phyloP scores from a whole-genome alignment of 2,888 invertebrate species.

The Xestia ashworthii region DNA sequence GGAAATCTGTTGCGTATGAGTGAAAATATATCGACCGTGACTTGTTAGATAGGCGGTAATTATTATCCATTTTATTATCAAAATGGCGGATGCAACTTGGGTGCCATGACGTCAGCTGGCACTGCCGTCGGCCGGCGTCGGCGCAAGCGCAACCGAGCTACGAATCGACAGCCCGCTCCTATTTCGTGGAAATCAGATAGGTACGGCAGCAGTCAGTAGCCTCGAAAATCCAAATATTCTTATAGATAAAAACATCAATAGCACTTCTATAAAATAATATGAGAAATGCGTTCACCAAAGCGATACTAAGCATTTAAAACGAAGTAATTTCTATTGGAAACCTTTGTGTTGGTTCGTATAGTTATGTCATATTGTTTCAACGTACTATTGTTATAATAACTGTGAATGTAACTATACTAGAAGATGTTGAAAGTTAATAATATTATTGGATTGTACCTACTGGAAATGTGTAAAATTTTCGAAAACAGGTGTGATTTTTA shows the following conservation, averaged over 20 bases:
- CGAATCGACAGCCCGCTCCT: constrained; percentile 63
- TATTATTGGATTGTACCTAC: neutral
- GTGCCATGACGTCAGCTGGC: constrained; percentile 74
- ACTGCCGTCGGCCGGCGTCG: constrained; percentile 53
- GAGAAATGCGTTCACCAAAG: neutral
- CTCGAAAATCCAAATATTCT: constrained; percentile 7
- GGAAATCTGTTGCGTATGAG: constrained; percentile 28
- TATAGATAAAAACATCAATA: constrained; percentile 22
- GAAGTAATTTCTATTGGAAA: constrained; percentile 1
- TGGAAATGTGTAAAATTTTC: neutral
- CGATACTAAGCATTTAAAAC: neutral
- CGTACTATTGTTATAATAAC: neutral
- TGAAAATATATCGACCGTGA: constrained; percentile 43
- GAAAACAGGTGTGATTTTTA: neutral
- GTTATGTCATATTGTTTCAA: neutral
- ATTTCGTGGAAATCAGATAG: constrained; percentile 75
- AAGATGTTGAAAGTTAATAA: neutral
- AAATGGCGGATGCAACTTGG: constrained; percentile 82
- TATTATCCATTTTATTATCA: constrained; percentile 76
- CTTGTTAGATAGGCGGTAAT: constrained; percentile 59
- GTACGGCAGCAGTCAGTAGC: constrained; percentile 62
- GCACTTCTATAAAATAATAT: neutral
- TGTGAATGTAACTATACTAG: neutral
- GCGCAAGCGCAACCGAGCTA: constrained; percentile 24
- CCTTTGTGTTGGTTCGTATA: neutral